Percentiles rank a stretch among this genome's conserved stretches.
phyloP scores from a whole-genome alignment of 2,113 vertebrate species.

The human (Homo sapiens) region DNA sequence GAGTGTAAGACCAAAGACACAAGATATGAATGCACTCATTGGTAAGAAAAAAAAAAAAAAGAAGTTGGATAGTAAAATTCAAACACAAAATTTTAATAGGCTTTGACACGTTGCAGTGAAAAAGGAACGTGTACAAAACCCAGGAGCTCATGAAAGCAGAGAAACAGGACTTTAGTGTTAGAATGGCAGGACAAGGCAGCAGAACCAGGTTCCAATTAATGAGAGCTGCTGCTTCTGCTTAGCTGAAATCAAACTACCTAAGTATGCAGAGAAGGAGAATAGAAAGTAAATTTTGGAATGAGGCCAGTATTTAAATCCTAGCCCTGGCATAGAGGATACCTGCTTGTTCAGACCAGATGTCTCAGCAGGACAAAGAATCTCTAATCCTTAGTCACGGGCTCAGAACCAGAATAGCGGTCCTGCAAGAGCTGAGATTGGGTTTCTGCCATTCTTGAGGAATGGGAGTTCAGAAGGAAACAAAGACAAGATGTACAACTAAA shows the following conservation, averaged over 20 bases:
- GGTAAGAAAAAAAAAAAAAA: too few species aligned
- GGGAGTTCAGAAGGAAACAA: fast-evolving
- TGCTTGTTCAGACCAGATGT: background rate
- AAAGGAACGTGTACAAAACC: background rate
- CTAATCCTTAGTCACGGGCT: background rate
- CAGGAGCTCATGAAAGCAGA: background rate
- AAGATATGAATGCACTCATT: background rate
- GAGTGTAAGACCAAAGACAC: background rate
- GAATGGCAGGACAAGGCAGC: background rate
- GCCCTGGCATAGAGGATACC: background rate
- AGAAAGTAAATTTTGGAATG: background rate
- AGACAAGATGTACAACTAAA: background rate
- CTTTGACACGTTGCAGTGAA: background rate
- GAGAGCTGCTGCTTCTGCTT: background rate
- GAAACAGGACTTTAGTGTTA: background rate
- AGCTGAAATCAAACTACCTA: background rate
- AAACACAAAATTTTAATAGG: background rate
- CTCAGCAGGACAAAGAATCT: background rate
- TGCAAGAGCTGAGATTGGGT: background rate
- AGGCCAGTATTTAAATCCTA: background rate
- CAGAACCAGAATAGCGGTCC: fast-evolving
- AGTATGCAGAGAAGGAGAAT: too few species aligned
- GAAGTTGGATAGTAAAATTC: background rate
- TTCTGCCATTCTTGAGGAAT: background rate
- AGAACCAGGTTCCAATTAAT: background rate